Evolutionary conservation across 2,888 invertebrate genomes (phyloP).

Genomic region (Sinhomidia bicolor): DNA sequence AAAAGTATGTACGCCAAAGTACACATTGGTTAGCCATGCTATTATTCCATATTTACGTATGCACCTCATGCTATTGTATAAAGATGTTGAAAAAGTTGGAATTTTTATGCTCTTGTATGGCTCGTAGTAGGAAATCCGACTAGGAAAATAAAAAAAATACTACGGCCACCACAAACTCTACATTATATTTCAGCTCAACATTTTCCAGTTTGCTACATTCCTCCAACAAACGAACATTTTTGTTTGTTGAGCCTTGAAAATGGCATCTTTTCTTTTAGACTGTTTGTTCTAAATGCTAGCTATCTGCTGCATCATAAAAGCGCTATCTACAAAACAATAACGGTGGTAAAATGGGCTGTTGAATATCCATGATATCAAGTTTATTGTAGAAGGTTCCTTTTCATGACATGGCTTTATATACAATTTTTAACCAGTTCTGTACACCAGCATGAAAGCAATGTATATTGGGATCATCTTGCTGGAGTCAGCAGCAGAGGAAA

Average conservation of each 20-base stretch:
- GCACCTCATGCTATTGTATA: not conserved
- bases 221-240: not conserved
- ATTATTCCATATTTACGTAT: not conserved
- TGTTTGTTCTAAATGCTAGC: not conserved
- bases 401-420: not conserved
- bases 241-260: not conserved
- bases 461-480: not conserved
- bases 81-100: not conserved
- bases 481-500: not conserved
- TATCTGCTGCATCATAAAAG: not conserved
- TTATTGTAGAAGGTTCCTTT: not conserved
- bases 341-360: not conserved
- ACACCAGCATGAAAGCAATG: not conserved
- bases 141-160: conserved; percentile 48
- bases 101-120: conserved; percentile 9
- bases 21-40: not conserved
- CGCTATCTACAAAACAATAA: not conserved
- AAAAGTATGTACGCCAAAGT: not conserved
- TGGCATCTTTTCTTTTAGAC: not conserved
- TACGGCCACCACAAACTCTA: not conserved
- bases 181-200: not conserved
- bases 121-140: conserved; percentile 35
- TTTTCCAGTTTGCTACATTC: not conserved
- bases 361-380: not conserved
- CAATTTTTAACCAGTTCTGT: not conserved